Evolutionary conservation across 2,888 invertebrate species (phyloP), one percentile per base, ranked within the genome.

Genomic region (Luperina testacea): DNA sequence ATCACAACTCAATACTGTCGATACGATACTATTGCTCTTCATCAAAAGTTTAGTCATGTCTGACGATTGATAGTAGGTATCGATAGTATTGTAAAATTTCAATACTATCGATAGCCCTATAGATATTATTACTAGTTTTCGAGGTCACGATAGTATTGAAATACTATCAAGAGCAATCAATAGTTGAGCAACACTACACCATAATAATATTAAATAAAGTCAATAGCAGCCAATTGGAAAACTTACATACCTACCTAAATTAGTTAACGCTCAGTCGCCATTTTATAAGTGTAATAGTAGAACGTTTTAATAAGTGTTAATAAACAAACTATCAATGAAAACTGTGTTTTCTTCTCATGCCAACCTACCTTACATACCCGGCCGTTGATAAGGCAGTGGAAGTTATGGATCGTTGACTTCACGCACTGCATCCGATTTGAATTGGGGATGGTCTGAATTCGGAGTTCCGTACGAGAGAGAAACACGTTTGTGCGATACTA

Each of bases 301-400:
- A 92, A 93, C 90, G 93, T 94, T 94, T 93, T 94, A 94, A 91
- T 95, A 95, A 94, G 94, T 95, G 96, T 96, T 96, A 96, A 92
- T 96, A 95, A 96, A 96, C 93, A 95, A 93, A 89, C 92, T 91
- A 89, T 91, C 90, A 90, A 90, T 85, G 85, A 88, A 57, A 73
- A 73, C 51, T 0, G 71, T 17, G 61, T 84, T 73, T 82, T 82
- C 64, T 81, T 82, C 20, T 13, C 17, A 59, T 68, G 2, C 0
- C 32, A 17, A 27, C 24, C 32, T 9, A 45, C 45, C 17, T 32
- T 17, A 45, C 45, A 27, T 57, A 78, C 53, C 32, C 9, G 7
- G 13, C 20, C 15, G 11, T 42, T 68, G 45, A 20, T 51, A 74
- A 27, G 27, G 20, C 7, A 20, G 48, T 20, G 4, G 20, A 24